A percentile compares a stretch with the other conserved stretches of the same genome.
Evolutionary conservation across 2,888 invertebrate genomes (phyloP).

Genomic region (Microctonus aethiopoides): DNA sequence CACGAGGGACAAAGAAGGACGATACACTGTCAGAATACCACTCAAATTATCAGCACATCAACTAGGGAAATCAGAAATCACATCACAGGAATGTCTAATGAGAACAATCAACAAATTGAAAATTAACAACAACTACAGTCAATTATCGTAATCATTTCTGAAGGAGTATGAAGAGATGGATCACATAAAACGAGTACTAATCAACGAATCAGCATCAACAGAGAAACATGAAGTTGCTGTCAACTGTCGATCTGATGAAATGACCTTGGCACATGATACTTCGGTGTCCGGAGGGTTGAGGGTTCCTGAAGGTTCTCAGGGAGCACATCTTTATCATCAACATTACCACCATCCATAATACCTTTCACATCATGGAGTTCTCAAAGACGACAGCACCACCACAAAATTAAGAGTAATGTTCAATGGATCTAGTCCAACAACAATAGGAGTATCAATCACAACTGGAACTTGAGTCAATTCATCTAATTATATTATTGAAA

Average conservation of each 20-base stretch:
- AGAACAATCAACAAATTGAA: not conserved
- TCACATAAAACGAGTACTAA: not conserved
- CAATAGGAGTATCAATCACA: constrained; percentile 1
- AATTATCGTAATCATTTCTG: constrained; percentile 8
- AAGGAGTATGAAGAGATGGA: constrained; percentile 12
- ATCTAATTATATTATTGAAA: constrained; percentile 28
- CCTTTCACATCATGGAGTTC: constrained; percentile 27
- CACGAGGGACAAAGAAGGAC: not conserved
- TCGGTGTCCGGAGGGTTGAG: no score
- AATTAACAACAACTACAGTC: not conserved
- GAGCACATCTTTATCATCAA: not conserved
- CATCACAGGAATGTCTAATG: not conserved
- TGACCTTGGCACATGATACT: no score
- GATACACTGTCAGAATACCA: constrained; percentile 3
- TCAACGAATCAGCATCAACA: not conserved
- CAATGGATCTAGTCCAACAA: constrained; percentile 16
- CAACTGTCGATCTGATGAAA: no score
- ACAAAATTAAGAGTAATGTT: constrained; percentile 23
- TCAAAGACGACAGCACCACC: not conserved
- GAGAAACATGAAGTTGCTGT: not conserved
- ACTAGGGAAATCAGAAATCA: not conserved
- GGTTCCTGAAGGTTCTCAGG: not conserved
- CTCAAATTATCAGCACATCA: not conserved
- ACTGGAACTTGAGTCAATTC: constrained; percentile 22
- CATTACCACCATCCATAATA: not conserved